Evolutionary conservation across 2,113 vertebrate species (phyloP).

Genomic region (Cardinalis cardinalis): DNA sequence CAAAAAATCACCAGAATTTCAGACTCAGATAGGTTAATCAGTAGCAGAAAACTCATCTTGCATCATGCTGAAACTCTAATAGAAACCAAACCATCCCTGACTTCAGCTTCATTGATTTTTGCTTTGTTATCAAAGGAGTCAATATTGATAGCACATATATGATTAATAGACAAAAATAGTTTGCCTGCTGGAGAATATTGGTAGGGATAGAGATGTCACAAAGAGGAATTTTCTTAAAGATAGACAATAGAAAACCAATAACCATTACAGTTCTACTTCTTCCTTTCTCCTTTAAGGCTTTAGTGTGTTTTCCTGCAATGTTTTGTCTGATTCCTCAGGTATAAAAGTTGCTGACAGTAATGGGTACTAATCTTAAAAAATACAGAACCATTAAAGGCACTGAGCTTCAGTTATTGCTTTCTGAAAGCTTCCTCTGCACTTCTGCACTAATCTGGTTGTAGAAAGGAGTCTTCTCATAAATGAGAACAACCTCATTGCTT

Average conservation of each 20-base stretch:
- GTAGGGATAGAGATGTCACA: background rate
- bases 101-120: background rate
- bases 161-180: background rate
- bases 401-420: background rate
- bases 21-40: background rate
- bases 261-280: background rate
- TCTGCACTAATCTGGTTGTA: background rate
- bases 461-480: background rate
- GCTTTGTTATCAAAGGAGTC: background rate
- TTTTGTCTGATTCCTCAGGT: background rate
- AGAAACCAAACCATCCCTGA: background rate
- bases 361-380: background rate
- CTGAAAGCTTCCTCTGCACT: background rate
- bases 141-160: background rate
- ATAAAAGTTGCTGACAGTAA: background rate
- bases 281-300: background rate
- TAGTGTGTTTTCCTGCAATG: background rate
- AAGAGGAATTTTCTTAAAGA: background rate
- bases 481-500: background rate
- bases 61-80: background rate
- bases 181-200: background rate
- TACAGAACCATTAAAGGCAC: background rate
- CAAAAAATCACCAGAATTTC: background rate
- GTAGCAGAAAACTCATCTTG: background rate
- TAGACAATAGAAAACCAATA: background rate